Percentiles rank a stretch among this genome's conserved stretches.
These are phyloP conservation scores for Ochropacha duplaris DNA, from an alignment of 2,888 invertebrate species.

Conservation along the genomic window DNA sequence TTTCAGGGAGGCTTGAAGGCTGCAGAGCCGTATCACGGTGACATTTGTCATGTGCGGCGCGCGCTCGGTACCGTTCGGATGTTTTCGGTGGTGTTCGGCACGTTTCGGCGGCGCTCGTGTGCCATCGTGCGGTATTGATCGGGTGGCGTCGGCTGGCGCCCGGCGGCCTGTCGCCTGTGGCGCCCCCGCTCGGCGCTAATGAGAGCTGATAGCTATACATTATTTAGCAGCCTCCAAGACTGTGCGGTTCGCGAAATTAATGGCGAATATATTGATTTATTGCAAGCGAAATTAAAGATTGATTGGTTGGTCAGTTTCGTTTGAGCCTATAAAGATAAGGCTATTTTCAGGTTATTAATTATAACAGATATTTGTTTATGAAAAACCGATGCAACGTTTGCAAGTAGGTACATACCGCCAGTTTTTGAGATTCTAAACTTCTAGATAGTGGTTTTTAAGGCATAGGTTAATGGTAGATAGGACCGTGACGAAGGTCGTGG, in stretches of 20 bases:
- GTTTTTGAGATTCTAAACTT: too few species aligned
- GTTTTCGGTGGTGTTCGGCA: slow-evolving; percentile 39
- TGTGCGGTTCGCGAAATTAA: slow-evolving; percentile 72
- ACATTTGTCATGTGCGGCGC: slow-evolving; percentile 75
- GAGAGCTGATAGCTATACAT: slow-evolving; percentile 77
- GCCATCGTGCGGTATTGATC: slow-evolving; percentile 62
- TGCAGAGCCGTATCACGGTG: slow-evolving; percentile 70
- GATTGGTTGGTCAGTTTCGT: slow-evolving; percentile 56
- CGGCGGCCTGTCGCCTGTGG: slow-evolving; percentile 73
- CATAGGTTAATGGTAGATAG: too few species aligned
- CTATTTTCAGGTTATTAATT: slow-evolving; percentile 21
- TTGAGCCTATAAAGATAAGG: slow-evolving; percentile 34
- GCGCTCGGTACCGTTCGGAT: slow-evolving; percentile 48
- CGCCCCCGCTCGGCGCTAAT: slow-evolving; percentile 73
- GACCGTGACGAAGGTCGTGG: too few species aligned
- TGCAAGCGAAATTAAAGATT: slow-evolving; percentile 72
- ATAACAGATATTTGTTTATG: background rate
- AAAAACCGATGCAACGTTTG: background rate
- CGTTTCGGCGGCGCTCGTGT: slow-evolving; percentile 38
- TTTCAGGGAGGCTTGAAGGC: slow-evolving; percentile 75
- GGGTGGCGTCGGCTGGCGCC: slow-evolving; percentile 57
- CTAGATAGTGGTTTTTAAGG: too few species aligned
- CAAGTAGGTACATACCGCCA: too few species aligned
- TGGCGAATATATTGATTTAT: slow-evolving; percentile 79
- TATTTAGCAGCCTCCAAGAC: slow-evolving; percentile 76